Percentiles rank a stretch among this genome's conserved stretches.
These are phyloP conservation scores for Eulemur rubriventer DNA, from an alignment of 2,797 vertebrate genomes.

Conservation along the genomic window DNA sequence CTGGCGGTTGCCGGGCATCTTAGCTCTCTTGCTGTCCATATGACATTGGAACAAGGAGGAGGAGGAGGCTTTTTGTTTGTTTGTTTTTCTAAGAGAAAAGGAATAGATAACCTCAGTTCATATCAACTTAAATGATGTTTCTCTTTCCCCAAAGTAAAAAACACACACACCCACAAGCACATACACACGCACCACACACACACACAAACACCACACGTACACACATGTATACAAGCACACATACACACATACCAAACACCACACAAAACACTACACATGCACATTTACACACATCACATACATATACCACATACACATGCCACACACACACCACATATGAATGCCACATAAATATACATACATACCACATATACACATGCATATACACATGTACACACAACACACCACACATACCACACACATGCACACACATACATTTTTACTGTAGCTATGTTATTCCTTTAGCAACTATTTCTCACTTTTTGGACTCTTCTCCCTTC, in stretches of 20 bases:
- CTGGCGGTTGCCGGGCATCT: background rate
- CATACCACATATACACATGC: accelerated
- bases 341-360: background rate
- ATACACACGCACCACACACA: background rate
- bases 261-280: background rate
- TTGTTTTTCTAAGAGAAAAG: background rate
- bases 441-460: background rate
- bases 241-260: background rate
- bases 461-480: background rate
- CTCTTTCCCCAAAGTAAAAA: background rate
- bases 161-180: background rate
- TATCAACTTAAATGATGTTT: background rate
- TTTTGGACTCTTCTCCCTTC: background rate
- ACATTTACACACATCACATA: background rate
- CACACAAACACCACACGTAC: background rate
- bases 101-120: background rate
- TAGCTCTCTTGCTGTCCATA: background rate
- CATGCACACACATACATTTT: background rate
- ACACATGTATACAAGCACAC: background rate
- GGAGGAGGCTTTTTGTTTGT: background rate
- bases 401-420: background rate
- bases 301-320: background rate
- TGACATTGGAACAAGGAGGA: background rate
- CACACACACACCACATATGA: background rate
- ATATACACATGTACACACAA: background rate